phyloP scores from a whole-genome alignment of 2,797 vertebrate genomes.

The Sparidentex hasta region DNA sequence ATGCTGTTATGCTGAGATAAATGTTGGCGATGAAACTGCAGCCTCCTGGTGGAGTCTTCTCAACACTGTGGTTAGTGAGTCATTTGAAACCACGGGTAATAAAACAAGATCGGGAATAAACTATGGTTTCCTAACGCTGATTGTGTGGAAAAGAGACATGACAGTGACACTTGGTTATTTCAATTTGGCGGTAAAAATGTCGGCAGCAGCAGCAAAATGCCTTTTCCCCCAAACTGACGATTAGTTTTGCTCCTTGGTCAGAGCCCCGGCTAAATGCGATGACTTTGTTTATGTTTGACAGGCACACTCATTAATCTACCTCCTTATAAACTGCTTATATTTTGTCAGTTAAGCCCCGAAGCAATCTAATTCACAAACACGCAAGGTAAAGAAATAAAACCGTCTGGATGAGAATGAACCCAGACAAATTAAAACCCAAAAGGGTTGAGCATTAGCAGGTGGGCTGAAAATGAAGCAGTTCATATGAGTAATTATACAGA shows the following conservation, averaged over 20 bases:
- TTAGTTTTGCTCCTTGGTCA: conserved; percentile 37
- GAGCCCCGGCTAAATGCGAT: conserved; percentile 37
- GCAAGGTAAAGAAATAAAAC: conserved; percentile 38
- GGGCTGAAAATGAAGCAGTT: conserved; percentile 44
- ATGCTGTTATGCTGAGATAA: conserved; percentile 34
- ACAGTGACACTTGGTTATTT: conserved; percentile 38
- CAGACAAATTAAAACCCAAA: conserved; percentile 45
- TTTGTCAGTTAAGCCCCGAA: conserved; percentile 36
- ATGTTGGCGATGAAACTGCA: conserved; percentile 38
- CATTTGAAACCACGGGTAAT: conserved; percentile 23
- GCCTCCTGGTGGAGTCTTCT: conserved; percentile 19
- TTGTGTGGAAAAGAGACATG: conserved; percentile 26
- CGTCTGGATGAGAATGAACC: conserved; percentile 26
- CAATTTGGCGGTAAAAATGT: conserved; percentile 23
- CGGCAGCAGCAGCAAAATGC: not conserved
- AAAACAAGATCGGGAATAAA: conserved; percentile 35
- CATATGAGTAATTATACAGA: conserved; percentile 49
- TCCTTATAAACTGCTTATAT: conserved; percentile 43
- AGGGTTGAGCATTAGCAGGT: conserved; percentile 27
- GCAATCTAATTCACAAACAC: conserved; percentile 43
- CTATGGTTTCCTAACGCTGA: conserved; percentile 4
- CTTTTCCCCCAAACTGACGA: conserved; percentile 18
- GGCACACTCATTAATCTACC: conserved; percentile 39
- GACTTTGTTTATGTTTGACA: conserved; percentile 58
- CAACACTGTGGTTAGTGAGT: conserved; percentile 20